Evolutionary conservation across 2,797 vertebrate genomes (phyloP).

Genomic region (Sebastes taczanowskii): DNA sequence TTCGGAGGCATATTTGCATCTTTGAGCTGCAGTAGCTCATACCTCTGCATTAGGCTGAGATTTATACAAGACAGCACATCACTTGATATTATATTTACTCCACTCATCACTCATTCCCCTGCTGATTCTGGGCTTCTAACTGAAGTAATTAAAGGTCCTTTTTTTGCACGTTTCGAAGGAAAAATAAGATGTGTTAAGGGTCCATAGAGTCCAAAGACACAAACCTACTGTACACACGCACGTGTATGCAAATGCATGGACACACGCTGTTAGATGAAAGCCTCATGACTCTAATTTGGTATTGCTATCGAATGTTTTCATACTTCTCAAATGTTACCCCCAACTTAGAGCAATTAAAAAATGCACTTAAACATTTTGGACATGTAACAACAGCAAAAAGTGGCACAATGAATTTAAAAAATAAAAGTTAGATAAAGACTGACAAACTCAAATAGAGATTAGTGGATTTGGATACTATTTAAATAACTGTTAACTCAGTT

Average conservation of each 20-base stretch:
- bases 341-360: neutral
- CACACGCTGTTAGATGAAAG: neutral
- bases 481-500: too few relatives aligned
- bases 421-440: neutral
- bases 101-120: slow-evolving; percentile 53
- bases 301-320: neutral
- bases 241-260: neutral
- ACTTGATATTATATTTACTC: slow-evolving; percentile 55
- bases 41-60: slow-evolving; percentile 17
- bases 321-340: neutral
- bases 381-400: neutral
- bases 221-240: neutral
- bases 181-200: slow-evolving; percentile 37
- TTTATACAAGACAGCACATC: slow-evolving; percentile 43
- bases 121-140: slow-evolving; percentile 36
- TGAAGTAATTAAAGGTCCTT: slow-evolving; percentile 61
- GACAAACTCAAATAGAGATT: neutral
- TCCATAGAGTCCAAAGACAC: slow-evolving; percentile 28
- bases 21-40: slow-evolving; percentile 29
- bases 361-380: neutral
- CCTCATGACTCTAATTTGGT: neutral
- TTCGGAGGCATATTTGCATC: slow-evolving; percentile 44
- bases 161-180: slow-evolving; percentile 54
- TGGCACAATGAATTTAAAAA: neutral
- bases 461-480: neutral